Evolutionary conservation across 2,888 invertebrate species (phyloP).

Genomic region (Rhyacophila evoluta): DNA sequence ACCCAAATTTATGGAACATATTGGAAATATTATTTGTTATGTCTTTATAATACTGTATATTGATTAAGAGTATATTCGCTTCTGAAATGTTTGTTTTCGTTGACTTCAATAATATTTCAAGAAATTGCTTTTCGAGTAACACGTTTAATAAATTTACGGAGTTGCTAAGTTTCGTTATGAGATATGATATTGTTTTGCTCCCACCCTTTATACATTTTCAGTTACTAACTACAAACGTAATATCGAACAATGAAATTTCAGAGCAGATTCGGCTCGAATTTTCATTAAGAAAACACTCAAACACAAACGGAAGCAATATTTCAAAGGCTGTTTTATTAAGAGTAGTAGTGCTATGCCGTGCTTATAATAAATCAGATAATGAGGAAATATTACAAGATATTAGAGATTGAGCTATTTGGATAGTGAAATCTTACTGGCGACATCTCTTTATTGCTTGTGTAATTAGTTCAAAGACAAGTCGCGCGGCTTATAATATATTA

Average conservation of each 20-base stretch:
- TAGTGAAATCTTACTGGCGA: not conserved
- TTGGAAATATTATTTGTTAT: too few species aligned
- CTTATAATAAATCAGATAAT: slow-evolving; percentile 19
- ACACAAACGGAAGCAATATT: slow-evolving; percentile 13
- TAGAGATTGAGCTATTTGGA: not conserved
- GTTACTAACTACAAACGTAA: not conserved
- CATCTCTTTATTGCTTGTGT: too few species aligned
- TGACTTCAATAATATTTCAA: not conserved
- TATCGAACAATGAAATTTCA: slow-evolving; percentile 6
- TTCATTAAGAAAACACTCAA: slow-evolving; percentile 10
- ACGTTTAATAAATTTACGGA: not conserved
- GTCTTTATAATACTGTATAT: too few species aligned
- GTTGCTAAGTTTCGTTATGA: not conserved
- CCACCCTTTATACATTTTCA: not conserved
- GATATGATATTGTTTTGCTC: slow-evolving; percentile 15
- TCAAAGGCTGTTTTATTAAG: not conserved
- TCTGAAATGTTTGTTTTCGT: too few species aligned
- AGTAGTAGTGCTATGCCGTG: not conserved
- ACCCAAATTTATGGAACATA: too few species aligned
- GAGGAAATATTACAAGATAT: not conserved
- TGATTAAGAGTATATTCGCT: too few species aligned
- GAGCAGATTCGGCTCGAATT: not conserved
- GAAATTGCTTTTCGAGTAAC: not conserved
- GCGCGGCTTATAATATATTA: too few species aligned
- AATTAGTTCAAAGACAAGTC: too few species aligned